These are phyloP conservation scores for Gadopsis marmoratus DNA, from an alignment of 2,797 vertebrate genomes.

Conservation along the genomic window DNA sequence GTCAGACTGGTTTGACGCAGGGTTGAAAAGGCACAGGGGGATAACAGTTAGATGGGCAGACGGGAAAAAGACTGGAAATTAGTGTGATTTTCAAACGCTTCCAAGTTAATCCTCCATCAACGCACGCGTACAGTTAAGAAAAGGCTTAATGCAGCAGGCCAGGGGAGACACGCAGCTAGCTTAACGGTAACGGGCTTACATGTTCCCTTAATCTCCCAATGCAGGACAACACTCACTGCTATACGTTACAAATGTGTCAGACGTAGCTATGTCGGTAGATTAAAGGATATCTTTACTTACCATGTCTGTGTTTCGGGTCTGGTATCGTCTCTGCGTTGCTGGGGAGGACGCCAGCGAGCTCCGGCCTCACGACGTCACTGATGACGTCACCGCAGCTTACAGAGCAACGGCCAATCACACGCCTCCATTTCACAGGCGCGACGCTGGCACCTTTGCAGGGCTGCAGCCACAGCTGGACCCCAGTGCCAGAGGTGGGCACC, in stretches of 20 bases:
- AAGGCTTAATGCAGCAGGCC: conserved; percentile 27
- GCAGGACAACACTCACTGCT: accelerated
- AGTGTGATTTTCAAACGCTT: conserved; percentile 17
- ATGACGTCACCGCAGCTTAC: conserved; percentile 47
- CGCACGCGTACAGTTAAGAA: background rate
- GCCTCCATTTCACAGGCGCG: background rate
- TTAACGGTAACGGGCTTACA: background rate
- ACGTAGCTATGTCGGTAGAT: accelerated
- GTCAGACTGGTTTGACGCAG: conserved; percentile 79
- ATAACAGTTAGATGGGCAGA: background rate
- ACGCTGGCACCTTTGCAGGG: conserved; percentile 7
- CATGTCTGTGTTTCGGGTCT: conserved; percentile 50
- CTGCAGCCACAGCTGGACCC: background rate
- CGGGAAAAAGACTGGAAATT: conserved; percentile 15
- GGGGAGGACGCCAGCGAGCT: conserved; percentile 12
- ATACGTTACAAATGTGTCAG: too few species aligned
- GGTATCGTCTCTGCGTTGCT: background rate
- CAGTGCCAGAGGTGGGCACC: too few species aligned
- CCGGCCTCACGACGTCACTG: conserved; percentile 9
- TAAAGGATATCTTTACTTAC: conserved; percentile 29
- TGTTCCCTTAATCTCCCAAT: background rate
- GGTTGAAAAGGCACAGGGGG: background rate
- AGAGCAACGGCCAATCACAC: conserved; percentile 60
- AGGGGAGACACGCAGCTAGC: conserved; percentile 22
- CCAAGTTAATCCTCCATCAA: conserved; percentile 8